Evolutionary conservation across 2,888 invertebrate genomes (phyloP), one percentile per base, ranked within the genome.

Genomic region (Lapara coniferarum): DNA sequence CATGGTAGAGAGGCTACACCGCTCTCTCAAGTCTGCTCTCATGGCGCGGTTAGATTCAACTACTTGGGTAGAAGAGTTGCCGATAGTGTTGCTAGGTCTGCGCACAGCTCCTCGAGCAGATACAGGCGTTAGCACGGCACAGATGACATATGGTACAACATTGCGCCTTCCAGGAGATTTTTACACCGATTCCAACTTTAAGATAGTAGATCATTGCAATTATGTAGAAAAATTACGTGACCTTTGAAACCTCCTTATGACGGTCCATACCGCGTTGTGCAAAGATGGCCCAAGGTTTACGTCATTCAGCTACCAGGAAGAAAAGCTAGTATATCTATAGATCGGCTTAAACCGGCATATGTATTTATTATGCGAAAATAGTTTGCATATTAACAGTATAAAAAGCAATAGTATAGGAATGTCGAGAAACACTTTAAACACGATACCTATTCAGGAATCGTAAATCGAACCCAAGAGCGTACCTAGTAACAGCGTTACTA

Each of bases 1-100:
- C 5, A 68, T 69, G 46, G 63, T 77, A 13, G 75, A 77, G 52
- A 55, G 78, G 4, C 75, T 72, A 71, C 78, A 81, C 67, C 57
- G 77, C 25, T 16, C 69, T 0, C 37, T 78, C 0, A 77, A 77
- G 56, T 68, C 70, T 8, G 53, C 53, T 74, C 77, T 1, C 16
- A 72, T 55, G 53, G 53, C 53, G 16, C 53, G 53, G n/a, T 68
- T 25, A 56, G 68, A 51, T 30, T 66, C 66, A 25, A 14, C 67
- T 16, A 37, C 16, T 44, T 67, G 67, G 44, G 55, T 55, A 55
- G 44, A 67, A 3, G 55, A 55, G 44, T 55, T 67, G 16, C 55
- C 44, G 19, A 44, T 14, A 2, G 56, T 55, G 8, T 44, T 67
- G 19, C 10, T 67, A 16, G 67, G 67, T 6, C 44, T 67, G 10